Percentiles rank a stretch among this genome's conserved stretches.
These are phyloP conservation scores for Trematomus loennbergii DNA, from an alignment of 2,113 vertebrate species.

Conservation along the genomic window DNA sequence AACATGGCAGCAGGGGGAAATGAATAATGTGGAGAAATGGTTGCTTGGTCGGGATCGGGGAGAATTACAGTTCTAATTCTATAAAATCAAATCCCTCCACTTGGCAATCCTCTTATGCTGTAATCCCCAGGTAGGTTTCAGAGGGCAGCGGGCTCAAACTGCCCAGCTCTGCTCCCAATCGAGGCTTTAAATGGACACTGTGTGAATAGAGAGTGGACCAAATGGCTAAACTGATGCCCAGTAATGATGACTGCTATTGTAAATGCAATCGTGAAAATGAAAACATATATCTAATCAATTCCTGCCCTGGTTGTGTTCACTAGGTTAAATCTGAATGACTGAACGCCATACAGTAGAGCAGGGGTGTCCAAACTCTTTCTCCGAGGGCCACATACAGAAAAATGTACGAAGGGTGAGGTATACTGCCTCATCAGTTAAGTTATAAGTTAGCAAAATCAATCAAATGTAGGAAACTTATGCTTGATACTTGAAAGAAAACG, in stretches of 20 bases:
- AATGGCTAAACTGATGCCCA: constrained; percentile 4
- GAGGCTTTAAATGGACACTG: constrained; percentile 42
- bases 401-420: no score
- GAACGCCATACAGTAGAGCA: no score
- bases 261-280: not conserved
- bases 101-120: constrained; percentile 76
- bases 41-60: constrained; percentile 14
- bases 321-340: no score
- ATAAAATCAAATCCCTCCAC: constrained; percentile 78
- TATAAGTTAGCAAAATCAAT: no score
- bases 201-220: constrained; percentile 8
- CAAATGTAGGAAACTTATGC: no score
- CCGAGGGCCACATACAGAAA: no score
- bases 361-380: no score
- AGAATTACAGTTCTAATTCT: constrained; percentile 80
- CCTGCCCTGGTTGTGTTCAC: no score
- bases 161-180: constrained; percentile 39
- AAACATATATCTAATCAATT: not conserved
- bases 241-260: not conserved
- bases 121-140: constrained; percentile 82
- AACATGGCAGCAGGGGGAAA: not conserved
- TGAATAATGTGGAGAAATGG: constrained; percentile 42
- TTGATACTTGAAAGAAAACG: no score
- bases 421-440: no score
- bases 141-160: constrained; percentile 60